A percentile compares a stretch with the other conserved stretches of the same genome.
Conservation (phyloP, 2,797 vertebrate genomes). For the Chaunax sp. region DNA sequence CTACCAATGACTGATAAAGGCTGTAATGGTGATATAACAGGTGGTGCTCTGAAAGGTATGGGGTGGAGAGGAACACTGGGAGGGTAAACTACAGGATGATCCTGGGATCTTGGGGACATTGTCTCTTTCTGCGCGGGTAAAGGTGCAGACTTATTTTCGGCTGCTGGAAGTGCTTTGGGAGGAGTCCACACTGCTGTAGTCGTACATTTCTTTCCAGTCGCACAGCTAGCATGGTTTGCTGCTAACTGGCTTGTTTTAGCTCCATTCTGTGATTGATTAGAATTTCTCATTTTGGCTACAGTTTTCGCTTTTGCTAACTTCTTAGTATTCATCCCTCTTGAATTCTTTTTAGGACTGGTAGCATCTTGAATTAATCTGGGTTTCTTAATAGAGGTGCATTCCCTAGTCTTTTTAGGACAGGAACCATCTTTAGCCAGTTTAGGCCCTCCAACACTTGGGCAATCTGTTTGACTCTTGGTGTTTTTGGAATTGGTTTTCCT, state of each 20-base stretch:
- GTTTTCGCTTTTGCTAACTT: slow-evolving; percentile 41
- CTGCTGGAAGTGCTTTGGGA: slow-evolving; percentile 31
- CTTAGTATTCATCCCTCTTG: slow-evolving; percentile 16
- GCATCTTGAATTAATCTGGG: slow-evolving; percentile 22
- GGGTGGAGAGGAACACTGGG: slow-evolving; percentile 24
- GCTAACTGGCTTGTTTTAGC: background rate
- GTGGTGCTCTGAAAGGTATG: slow-evolving; percentile 36
- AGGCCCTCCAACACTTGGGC: background rate
- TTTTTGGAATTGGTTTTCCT: slow-evolving; percentile 10
- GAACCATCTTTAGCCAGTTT: slow-evolving; percentile 5
- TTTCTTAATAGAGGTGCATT: slow-evolving; percentile 36
- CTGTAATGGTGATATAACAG: slow-evolving; percentile 65
- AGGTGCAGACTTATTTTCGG: background rate
- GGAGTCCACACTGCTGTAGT: slow-evolving; percentile 62
- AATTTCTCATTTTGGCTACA: slow-evolving; percentile 13
- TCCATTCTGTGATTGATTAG: slow-evolving; percentile 4
- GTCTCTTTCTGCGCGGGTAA: slow-evolving; percentile 33
- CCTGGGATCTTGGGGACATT: background rate
- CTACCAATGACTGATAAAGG: slow-evolving; percentile 70
- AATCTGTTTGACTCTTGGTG: background rate
- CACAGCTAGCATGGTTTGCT: background rate
- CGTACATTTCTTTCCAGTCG: slow-evolving; percentile 14
- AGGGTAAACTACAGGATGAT: background rate
- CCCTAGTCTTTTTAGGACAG: background rate
- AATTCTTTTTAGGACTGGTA: background rate